phyloP scores from a whole-genome alignment of 1,140 invertebrate genomes.

The Zaprionus africanus region DNA sequence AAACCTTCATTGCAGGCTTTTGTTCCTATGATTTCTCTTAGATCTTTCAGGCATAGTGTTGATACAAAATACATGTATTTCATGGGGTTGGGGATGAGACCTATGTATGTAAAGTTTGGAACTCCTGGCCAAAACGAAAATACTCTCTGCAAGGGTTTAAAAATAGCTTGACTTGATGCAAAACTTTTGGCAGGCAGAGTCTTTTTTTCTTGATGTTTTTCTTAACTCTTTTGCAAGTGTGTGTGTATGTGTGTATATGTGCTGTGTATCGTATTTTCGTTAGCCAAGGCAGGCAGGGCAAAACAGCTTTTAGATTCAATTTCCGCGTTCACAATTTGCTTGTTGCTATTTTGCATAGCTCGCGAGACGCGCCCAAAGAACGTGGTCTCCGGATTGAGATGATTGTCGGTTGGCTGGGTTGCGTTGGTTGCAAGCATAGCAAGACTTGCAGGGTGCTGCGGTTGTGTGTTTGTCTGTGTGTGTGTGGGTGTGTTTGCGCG shows the following conservation, averaged over 20 bases:
- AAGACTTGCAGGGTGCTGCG: conserved; percentile 5
- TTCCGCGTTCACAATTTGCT: conserved; percentile 73
- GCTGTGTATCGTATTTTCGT: conserved; percentile 62
- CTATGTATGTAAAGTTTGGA: too few relatives aligned
- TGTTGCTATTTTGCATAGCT: conserved; percentile 77
- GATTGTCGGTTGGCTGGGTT: conserved; percentile 8
- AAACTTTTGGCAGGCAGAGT: conserved; percentile 19
- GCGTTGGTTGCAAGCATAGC: background rate
- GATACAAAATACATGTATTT: too few relatives aligned
- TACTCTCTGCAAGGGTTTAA: background rate
- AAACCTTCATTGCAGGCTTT: too few relatives aligned
- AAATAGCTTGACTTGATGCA: background rate
- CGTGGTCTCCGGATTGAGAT: conserved; percentile 16
- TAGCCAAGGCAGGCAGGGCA: conserved; percentile 38
- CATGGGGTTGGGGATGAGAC: too few relatives aligned
- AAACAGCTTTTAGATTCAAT: conserved; percentile 75
- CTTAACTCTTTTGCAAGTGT: conserved; percentile 55
- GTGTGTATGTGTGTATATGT: background rate
- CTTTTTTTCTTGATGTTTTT: conserved; percentile 62
- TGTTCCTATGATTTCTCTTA: too few relatives aligned
- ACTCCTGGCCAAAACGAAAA: too few relatives aligned
- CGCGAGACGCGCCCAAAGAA: conserved; percentile 11
- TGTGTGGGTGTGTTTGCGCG: conserved; percentile 2
- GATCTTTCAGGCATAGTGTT: too few relatives aligned
- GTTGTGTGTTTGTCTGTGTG: background rate